Percentiles rank a stretch among this genome's conserved stretches.
phyloP scores from a whole-genome alignment of 1,140 invertebrate genomes.

The Neocloeon triangulifer region DNA sequence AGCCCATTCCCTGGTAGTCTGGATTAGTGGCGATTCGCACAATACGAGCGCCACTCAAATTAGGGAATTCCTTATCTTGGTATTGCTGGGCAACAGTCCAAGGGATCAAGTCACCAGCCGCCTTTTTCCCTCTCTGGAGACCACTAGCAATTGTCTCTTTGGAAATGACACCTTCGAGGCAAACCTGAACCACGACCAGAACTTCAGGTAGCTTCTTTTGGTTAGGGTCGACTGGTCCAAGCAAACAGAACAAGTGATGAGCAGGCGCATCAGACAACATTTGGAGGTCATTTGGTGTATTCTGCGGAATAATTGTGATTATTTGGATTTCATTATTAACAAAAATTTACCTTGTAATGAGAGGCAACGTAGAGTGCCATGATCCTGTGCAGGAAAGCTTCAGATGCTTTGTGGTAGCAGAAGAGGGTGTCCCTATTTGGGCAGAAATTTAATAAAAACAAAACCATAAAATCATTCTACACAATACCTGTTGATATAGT shows the following conservation, averaged over 20 bases:
- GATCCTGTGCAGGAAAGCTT: slow-evolving; percentile 77
- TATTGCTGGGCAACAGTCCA: slow-evolving; percentile 96
- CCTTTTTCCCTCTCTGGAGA: slow-evolving; percentile 62
- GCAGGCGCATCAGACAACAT: slow-evolving; percentile 97
- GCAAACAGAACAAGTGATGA: slow-evolving; percentile 88
- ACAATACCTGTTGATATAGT: slow-evolving; percentile 50
- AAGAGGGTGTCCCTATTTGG: slow-evolving; percentile 71
- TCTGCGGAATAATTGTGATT: slow-evolving; percentile 30
- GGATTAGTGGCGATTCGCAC: slow-evolving; percentile 96
- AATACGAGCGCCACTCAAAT: slow-evolving; percentile 71
- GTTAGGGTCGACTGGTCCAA: slow-evolving; percentile 59
- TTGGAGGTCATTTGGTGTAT: slow-evolving; percentile 96
- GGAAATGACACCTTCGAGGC: slow-evolving; percentile 86
- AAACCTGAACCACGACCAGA: slow-evolving; percentile 77
- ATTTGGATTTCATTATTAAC: slow-evolving; percentile 12
- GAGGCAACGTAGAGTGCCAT: slow-evolving; percentile 90
- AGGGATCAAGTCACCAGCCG: slow-evolving; percentile 90
- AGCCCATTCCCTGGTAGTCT: slow-evolving; percentile 93
- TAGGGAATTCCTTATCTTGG: slow-evolving; percentile 81
- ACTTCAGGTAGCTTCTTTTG: slow-evolving; percentile 67
- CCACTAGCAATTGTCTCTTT: slow-evolving; percentile 53
- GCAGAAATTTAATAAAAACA: slow-evolving; percentile 7
- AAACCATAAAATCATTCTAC: slow-evolving; percentile 4
- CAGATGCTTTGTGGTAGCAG: slow-evolving; percentile 90
- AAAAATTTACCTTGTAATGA: too few relatives aligned